Base-by-base conservation (phyloP, 2,113 vertebrate genomes). In the Calypte anna region DNA sequence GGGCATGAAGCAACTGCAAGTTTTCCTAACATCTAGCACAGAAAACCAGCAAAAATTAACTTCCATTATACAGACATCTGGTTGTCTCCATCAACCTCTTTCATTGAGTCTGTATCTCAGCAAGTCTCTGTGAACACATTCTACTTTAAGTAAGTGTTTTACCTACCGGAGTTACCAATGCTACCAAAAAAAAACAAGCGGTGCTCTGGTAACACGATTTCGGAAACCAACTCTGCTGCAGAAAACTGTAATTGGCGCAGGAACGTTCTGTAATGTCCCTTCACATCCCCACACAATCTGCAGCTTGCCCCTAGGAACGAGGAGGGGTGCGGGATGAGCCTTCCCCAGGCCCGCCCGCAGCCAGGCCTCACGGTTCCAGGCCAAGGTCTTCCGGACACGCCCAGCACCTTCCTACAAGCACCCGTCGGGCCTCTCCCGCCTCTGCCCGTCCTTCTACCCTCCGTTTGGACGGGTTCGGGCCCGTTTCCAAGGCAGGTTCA, bases 331-430 rank as follows among this genome's bases (percentile, higher is more conserved):
- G n/a, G 55, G 46, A n/a, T 0, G 0, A 66, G 11, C 44, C 8
- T 28, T 54, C 23, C 48, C 31, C 11, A n/a, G 31, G 18, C 10
- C 9, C 0, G 0, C 48, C 20, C 0, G 0, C 36, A 6, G 22
- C 31, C 50, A 61, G 33, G 22, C 23, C 58, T 18, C 1, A 0
- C 2, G 3, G 40, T 6, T 0, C 22, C 21, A 4, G 40, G 36
- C 50, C 57, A 13, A 2, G 0, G 0, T 57, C 10, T 2, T 15
- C 51, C 33, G 0, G 0, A 43, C 61, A 10, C 15, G 3, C 17
- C 27, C 36, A 20, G 40, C 38, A 12, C 38, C 22, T 33, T 63
- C 27, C n/a, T 7, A 4, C 23, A 2, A 44, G 3, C 25, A 8
- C 14, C 17, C 3, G 1, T 44, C 50, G 36, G 2, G 4, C 48